Percentiles rank a stretch among this genome's conserved stretches.
Evolutionary conservation across 2,888 invertebrate genomes (phyloP).

Genomic region (Ceraclea dissimilis): DNA sequence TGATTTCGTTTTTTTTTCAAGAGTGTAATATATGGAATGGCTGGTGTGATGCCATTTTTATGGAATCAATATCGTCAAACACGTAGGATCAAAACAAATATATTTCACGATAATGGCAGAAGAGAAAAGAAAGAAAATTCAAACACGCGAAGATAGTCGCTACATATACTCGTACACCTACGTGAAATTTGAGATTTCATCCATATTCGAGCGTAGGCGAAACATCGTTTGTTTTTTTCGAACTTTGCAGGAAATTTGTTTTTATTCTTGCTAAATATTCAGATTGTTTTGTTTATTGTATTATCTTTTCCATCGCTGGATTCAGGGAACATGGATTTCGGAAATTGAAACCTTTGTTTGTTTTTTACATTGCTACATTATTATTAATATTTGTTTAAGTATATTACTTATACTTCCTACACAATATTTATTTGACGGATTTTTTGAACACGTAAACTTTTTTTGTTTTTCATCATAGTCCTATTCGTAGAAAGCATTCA

Average conservation of each 20-base stretch:
- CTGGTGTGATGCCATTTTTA: background rate
- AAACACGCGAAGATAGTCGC: background rate
- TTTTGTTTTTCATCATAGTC: no score
- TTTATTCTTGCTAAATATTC: background rate
- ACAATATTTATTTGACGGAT: no score
- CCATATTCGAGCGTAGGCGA: background rate
- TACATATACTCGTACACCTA: no score
- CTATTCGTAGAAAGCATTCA: no score
- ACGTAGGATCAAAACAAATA: constrained; percentile 2
- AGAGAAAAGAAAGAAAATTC: background rate
- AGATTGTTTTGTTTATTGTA: constrained; percentile 1
- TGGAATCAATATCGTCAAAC: background rate
- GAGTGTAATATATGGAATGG: background rate
- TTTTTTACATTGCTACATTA: no score
- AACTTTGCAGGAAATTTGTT: background rate
- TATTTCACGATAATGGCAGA: background rate
- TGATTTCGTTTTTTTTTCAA: constrained; percentile 1
- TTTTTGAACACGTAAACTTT: no score
- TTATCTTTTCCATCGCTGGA: background rate
- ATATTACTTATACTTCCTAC: no score
- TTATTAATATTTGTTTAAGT: no score
- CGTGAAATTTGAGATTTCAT: no score
- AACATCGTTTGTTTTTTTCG: background rate
- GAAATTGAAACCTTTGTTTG: no score
- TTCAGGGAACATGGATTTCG: no score